phyloP scores from a whole-genome alignment of 2,113 vertebrate species.

The Athene noctua region DNA sequence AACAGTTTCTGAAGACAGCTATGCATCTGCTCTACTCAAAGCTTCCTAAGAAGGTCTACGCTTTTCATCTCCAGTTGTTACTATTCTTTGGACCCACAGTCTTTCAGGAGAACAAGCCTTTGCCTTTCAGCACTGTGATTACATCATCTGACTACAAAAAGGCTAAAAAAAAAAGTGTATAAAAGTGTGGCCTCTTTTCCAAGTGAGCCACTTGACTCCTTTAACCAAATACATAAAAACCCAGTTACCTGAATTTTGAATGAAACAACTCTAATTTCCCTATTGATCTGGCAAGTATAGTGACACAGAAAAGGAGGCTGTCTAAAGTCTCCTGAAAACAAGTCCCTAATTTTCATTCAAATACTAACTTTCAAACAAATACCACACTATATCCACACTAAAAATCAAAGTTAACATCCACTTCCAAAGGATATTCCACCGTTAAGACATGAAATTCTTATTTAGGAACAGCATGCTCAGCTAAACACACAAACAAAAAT shows the following conservation, averaged over 20 bases:
- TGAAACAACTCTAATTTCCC: neutral
- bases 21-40: neutral
- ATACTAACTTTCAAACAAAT: neutral
- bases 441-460: neutral
- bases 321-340: neutral
- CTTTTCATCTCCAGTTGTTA: neutral
- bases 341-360: neutral
- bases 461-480: neutral
- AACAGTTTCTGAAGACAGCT: neutral
- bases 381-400: fast-evolving
- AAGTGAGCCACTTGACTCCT: neutral
- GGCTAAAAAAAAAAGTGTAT: fast-evolving
- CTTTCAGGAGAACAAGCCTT: neutral
- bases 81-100: neutral
- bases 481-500: neutral
- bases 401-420: neutral
- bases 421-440: neutral
- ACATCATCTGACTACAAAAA: neutral
- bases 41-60: neutral
- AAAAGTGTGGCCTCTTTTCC: neutral
- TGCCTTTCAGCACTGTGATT: neutral
- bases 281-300: neutral
- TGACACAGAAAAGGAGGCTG: neutral
- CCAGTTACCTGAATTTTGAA: neutral
- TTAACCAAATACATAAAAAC: neutral